Percentiles rank a stretch among this genome's conserved stretches.
Conservation (phyloP, 2,113 vertebrate species). For the Saccopteryx bilineata region DNA sequence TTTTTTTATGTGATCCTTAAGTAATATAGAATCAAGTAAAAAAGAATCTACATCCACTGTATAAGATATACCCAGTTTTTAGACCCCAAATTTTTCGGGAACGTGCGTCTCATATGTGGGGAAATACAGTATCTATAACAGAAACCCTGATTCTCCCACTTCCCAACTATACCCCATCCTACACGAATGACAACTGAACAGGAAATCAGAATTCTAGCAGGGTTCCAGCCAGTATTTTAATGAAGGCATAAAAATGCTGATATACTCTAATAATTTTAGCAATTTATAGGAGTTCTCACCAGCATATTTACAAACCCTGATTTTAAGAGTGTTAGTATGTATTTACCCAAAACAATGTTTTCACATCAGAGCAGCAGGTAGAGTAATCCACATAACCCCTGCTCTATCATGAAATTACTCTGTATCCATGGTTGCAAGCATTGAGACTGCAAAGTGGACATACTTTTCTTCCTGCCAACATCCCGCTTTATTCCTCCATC, state of each 20-base stretch:
- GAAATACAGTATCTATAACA: not conserved
- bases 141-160: not conserved
- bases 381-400: not conserved
- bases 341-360: slow-evolving; percentile 8
- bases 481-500: not conserved
- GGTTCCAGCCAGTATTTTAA: not conserved
- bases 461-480: not conserved
- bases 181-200: not conserved
- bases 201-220: not conserved
- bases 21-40: no score
- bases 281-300: slow-evolving; percentile 5
- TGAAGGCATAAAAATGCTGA: slow-evolving; percentile 1
- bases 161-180: not conserved
- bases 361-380: not conserved
- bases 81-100: no score
- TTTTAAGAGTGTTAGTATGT: slow-evolving; percentile 11
- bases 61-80: no score
- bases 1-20: no score
- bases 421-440: not conserved
- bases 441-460: not conserved
- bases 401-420: not conserved
- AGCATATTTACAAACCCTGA: not conserved
- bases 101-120: no score
- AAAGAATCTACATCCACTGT: no score
- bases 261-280: not conserved